Evolutionary conservation across 2,888 invertebrate genomes (phyloP).

Genomic region (Drosophila atripex): DNA sequence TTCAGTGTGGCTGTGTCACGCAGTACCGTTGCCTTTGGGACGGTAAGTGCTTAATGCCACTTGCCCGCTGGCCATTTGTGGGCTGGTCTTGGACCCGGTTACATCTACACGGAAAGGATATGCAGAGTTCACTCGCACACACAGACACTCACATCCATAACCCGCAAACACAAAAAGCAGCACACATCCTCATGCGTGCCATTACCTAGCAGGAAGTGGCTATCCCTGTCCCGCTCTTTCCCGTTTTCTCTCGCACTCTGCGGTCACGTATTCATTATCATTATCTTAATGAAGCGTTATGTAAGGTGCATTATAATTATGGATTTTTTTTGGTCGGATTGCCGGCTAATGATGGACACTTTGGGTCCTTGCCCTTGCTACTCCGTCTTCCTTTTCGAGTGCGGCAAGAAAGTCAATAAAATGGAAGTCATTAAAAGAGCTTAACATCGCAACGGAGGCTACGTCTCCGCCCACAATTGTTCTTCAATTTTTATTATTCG

Average conservation of each 20-base stretch:
- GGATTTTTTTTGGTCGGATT: constrained; percentile 59
- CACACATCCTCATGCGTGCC: constrained; percentile 72
- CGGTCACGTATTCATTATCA: constrained; percentile 80
- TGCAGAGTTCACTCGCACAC: constrained; percentile 20
- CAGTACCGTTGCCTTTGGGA: constrained; percentile 52
- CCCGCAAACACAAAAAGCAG: constrained; percentile 18
- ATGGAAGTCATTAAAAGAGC: constrained; percentile 43
- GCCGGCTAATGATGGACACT: constrained; percentile 61
- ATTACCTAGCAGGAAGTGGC: constrained; percentile 63
- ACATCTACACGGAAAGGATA: constrained; percentile 31
- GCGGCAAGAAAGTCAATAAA: constrained; percentile 65
- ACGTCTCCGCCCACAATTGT: constrained; percentile 27
- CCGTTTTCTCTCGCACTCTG: constrained; percentile 43
- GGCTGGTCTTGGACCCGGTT: constrained; percentile 23
- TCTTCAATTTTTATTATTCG: constrained; percentile 30
- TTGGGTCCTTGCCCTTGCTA: constrained; percentile 33
- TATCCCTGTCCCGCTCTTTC: constrained; percentile 15
- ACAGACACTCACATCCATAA: constrained; percentile 12
- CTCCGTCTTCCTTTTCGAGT: constrained; percentile 2
- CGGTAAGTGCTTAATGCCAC: constrained; percentile 76
- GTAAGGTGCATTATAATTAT: constrained; percentile 81
- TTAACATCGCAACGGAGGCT: constrained; percentile 25
- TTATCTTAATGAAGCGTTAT: constrained; percentile 81
- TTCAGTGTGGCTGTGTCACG: constrained; percentile 52
- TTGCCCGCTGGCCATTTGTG: constrained; percentile 73